Conservation (phyloP, 2,888 invertebrate species). For the Campopleginae sp. region DNA sequence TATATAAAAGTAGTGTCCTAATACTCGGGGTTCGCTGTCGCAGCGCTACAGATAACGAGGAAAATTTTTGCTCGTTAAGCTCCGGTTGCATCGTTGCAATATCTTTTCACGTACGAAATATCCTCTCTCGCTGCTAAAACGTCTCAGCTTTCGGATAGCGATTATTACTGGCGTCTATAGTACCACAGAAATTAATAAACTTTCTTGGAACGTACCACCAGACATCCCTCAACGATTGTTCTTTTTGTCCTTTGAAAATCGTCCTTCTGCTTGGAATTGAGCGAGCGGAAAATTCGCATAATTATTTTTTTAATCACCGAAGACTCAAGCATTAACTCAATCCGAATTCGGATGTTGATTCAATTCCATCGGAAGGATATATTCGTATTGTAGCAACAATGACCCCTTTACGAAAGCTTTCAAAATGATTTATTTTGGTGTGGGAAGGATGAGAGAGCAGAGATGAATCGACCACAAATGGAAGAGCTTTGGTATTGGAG, state of each 20-base stretch:
- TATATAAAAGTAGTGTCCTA: conserved; percentile 11
- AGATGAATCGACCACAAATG: conserved; percentile 12
- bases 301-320: background rate
- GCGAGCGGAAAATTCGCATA: background rate
- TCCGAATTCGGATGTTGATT: background rate
- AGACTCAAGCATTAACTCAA: background rate
- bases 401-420: background rate
- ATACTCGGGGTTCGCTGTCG: background rate
- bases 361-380: background rate
- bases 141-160: conserved; percentile 46
- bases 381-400: background rate
- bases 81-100: conserved; percentile 57
- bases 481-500: background rate
- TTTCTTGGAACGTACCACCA: background rate
- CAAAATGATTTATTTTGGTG: conserved; percentile 63
- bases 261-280: background rate
- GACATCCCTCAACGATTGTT: conserved; percentile 14
- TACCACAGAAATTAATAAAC: conserved; percentile 21
- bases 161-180: conserved; percentile 25
- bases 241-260: background rate
- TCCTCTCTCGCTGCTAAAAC: conserved; percentile 10
- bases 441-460: conserved; percentile 49
- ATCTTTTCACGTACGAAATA: conserved; percentile 28
- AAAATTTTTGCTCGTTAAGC: conserved; percentile 77
- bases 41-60: conserved; percentile 72